These are phyloP conservation scores for Actinernus sp. DNA, from an alignment of 92 coral and sea anemone genomes.

Conservation along the genomic window DNA sequence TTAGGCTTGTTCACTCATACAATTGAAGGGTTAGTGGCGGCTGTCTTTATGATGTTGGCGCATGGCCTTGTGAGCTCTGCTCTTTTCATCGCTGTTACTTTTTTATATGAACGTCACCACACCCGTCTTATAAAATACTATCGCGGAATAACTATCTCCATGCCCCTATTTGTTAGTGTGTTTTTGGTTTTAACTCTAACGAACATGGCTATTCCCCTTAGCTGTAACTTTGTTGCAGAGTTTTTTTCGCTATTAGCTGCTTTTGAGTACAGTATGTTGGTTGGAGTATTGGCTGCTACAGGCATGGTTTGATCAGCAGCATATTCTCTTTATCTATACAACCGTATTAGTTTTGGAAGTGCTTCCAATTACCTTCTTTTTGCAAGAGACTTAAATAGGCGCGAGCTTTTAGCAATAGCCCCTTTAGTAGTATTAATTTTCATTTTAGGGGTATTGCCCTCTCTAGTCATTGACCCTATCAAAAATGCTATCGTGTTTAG, in stretches of 20 bases:
- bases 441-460: slow-evolving; percentile 64
- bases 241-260: slow-evolving; percentile 84
- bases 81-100: slow-evolving; percentile 83
- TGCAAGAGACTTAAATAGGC: slow-evolving; percentile 78
- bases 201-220: slow-evolving; percentile 82
- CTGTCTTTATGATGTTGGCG: slow-evolving; percentile 83
- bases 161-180: slow-evolving; percentile 79
- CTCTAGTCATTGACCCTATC: slow-evolving; percentile 66
- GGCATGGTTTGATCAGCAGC: slow-evolving; percentile 80
- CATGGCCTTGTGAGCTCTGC: slow-evolving; percentile 88
- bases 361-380: slow-evolving; percentile 68
- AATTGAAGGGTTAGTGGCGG: slow-evolving; percentile 74
- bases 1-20: slow-evolving; percentile 82
- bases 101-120: slow-evolving; percentile 83
- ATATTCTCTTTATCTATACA: slow-evolving; percentile 79
- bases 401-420: slow-evolving; percentile 62
- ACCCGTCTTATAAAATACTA: slow-evolving; percentile 81
- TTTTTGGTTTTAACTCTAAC: slow-evolving; percentile 73
- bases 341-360: slow-evolving; percentile 83
- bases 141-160: slow-evolving; percentile 74
- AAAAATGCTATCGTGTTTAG: slow-evolving; percentile 79
- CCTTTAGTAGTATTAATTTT: slow-evolving; percentile 63
- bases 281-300: slow-evolving; percentile 71
- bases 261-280: slow-evolving; percentile 55
- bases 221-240: slow-evolving; percentile 88